Conservation (phyloP, 2,888 invertebrate species). For the Pardosa pseudoannulata region DNA sequence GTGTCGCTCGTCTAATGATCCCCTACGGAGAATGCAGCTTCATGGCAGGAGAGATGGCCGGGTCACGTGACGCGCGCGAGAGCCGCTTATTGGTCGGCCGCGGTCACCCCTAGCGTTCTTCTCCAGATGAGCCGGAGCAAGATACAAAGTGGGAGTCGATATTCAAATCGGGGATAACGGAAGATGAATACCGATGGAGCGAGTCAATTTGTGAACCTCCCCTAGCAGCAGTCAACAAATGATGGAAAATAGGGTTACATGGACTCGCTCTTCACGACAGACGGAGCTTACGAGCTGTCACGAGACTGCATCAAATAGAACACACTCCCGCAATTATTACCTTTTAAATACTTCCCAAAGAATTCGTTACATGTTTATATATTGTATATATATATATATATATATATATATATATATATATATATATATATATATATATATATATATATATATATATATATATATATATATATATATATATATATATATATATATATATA, state of each 20-base stretch:
- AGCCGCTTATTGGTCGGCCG: constrained; percentile 48
- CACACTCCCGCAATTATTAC: too few species aligned
- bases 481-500: too few species aligned
- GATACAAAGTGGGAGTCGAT: constrained; percentile 53
- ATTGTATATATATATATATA: too few species aligned
- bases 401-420: too few species aligned
- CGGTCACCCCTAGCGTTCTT: constrained; percentile 63
- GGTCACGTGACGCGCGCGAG: constrained; percentile 44
- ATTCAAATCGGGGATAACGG: constrained; percentile 41
- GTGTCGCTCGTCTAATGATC: constrained; percentile 13
- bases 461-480: too few species aligned
- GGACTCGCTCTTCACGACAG: too few species aligned
- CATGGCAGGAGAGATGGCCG: constrained; percentile 49
- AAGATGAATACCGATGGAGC: constrained; percentile 19
- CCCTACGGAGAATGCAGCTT: constrained; percentile 44
- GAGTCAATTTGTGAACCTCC: neutral
- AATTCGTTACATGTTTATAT: too few species aligned
- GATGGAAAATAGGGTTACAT: neutral
- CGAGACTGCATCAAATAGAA: too few species aligned
- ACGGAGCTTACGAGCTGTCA: too few species aligned
- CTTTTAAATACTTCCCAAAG: too few species aligned
- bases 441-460: too few species aligned
- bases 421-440: too few species aligned
- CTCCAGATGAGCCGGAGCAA: constrained; percentile 48
- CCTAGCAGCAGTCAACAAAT: neutral